These are phyloP conservation scores for Arbacia lixula DNA, from an alignment of 53 echinoderm and acorn worm genomes.

Conservation along the genomic window DNA sequence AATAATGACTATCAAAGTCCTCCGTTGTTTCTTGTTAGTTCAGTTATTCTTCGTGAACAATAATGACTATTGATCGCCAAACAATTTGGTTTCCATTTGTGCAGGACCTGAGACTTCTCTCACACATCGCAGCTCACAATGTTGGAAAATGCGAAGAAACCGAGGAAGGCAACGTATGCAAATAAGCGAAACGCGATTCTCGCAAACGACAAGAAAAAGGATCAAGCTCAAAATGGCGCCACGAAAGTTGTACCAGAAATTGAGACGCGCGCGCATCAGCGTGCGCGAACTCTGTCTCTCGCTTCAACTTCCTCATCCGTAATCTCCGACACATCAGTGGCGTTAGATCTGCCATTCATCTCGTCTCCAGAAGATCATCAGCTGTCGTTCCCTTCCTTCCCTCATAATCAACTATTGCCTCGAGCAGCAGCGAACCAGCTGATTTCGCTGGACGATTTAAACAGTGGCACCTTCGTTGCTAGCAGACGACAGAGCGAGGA, in stretches of 20 bases:
- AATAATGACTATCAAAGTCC: too few species aligned
- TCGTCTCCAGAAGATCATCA: constrained; percentile 15
- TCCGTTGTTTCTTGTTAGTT: too few species aligned
- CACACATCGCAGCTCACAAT: too few species aligned
- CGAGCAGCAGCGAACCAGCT: neutral
- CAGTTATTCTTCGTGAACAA: too few species aligned
- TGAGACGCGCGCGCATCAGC: neutral
- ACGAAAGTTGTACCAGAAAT: too few species aligned
- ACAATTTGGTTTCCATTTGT: too few species aligned
- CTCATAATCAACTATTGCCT: constrained; percentile 21
- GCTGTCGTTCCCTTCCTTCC: too few species aligned
- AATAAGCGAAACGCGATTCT: neutral
- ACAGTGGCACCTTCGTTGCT: neutral
- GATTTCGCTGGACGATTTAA: neutral
- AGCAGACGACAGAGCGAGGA: constrained; percentile 24
- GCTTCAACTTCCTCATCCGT: neutral
- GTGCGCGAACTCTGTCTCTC: neutral
- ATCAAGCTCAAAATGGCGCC: constrained; percentile 14
- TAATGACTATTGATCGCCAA: too few species aligned
- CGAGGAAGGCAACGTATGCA: neutral
- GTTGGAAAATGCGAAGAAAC: constrained; percentile 7
- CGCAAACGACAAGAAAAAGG: constrained; percentile 24
- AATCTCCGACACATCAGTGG: constrained; percentile 19
- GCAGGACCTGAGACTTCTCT: too few species aligned
- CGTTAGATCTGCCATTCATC: constrained; percentile 18